Evolutionary conservation across 2,888 invertebrate genomes (phyloP).

Genomic region (Dryocosmus kuriphilus): DNA sequence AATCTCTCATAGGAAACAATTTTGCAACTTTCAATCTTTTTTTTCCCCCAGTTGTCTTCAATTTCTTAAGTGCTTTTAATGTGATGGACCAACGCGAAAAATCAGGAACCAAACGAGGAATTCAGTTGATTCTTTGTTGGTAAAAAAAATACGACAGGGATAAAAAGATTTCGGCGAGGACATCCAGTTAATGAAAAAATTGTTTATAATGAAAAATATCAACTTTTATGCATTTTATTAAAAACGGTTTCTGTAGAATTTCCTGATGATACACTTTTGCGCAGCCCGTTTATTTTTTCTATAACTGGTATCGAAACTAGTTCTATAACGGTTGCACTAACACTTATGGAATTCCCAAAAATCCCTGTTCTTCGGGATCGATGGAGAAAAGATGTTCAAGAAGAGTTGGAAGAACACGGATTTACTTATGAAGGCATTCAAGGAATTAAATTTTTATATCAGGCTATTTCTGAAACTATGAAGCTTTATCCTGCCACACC

Average conservation of each 20-base stretch:
- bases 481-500: constrained; percentile 69
- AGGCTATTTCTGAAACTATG: constrained; percentile 61
- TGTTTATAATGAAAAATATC: no score
- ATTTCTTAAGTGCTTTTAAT: no score
- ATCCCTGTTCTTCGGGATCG: constrained; percentile 64
- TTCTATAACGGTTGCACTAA: constrained; percentile 62
- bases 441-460: constrained; percentile 61
- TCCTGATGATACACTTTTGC: constrained; percentile 66
- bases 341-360: constrained; percentile 66
- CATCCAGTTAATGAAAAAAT: no score
- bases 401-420: constrained; percentile 52
- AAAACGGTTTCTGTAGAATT: constrained; percentile 57
- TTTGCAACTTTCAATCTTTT: no score
- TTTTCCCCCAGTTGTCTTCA: no score
- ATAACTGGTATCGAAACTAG: constrained; percentile 68
- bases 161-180: constrained; percentile 62
- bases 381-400: constrained; percentile 60
- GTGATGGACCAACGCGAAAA: constrained; percentile 65
- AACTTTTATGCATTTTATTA: no score
- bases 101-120: constrained; percentile 63
- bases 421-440: constrained; percentile 65
- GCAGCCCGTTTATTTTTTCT: constrained; percentile 68
- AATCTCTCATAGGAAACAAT: no score
- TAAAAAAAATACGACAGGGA: constrained; percentile 64
- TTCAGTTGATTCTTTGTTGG: constrained; percentile 66